Conservation (phyloP, 2,797 vertebrate genomes). For the Enteromius viviparus region DNA sequence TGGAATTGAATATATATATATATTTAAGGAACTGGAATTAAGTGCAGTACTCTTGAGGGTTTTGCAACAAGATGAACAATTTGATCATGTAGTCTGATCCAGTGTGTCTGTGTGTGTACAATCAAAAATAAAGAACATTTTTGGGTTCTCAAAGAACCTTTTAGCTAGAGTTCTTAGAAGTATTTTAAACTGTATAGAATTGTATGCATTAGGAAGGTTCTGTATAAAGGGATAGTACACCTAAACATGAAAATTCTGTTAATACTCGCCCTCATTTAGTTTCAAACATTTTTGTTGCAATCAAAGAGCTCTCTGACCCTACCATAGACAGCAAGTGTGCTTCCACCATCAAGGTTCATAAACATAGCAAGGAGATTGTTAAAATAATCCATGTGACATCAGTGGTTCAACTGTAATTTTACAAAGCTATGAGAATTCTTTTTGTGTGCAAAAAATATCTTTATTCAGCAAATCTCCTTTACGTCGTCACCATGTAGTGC, state of each 20-base stretch:
- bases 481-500: background rate
- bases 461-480: background rate
- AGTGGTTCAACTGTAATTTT: too few species aligned
- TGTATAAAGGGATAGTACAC: background rate
- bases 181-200: background rate
- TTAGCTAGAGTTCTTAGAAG: background rate
- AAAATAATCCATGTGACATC: too few species aligned
- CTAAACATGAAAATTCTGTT: background rate
- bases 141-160: background rate
- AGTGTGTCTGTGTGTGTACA: background rate
- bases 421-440: too few species aligned
- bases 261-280: background rate
- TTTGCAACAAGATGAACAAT: background rate
- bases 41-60: too few species aligned
- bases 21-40: background rate
- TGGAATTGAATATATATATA: too few species aligned
- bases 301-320: background rate
- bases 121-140: background rate
- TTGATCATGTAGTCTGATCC: background rate
- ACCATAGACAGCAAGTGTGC: background rate
- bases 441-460: too few species aligned
- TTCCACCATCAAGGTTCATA: background rate
- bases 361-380: background rate
- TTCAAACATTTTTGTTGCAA: background rate
- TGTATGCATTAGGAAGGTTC: background rate